Evolutionary conservation across 1,140 invertebrate genomes (phyloP).

Genomic region (Fopius arisanus): DNA sequence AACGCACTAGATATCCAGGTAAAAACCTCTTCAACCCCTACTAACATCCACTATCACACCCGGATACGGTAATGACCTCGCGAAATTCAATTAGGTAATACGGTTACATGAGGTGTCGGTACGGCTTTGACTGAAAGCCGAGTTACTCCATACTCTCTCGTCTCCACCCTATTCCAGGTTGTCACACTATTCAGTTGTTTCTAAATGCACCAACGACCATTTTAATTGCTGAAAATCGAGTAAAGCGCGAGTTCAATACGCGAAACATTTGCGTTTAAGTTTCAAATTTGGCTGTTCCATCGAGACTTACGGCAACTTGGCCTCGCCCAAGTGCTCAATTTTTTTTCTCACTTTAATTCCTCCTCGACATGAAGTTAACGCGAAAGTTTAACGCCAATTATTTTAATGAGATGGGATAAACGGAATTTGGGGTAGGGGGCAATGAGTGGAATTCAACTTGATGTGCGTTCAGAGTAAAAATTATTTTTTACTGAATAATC

Average conservation of each 20-base stretch:
- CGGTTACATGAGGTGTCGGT: conserved; percentile 19
- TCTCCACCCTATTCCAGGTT: background rate
- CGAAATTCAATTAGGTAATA: conserved; percentile 24
- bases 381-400: background rate
- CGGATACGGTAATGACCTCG: conserved; percentile 19
- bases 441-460: background rate
- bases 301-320: background rate
- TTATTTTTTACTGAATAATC: no score
- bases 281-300: background rate
- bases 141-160: conserved; percentile 3
- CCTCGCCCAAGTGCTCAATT: background rate
- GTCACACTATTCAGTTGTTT: background rate
- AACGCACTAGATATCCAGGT: background rate
- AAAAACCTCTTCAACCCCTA: background rate
- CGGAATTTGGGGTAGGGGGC: background rate
- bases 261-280: conserved; percentile 6
- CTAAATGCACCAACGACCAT: conserved; percentile 13
- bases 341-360: background rate
- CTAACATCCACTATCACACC: background rate
- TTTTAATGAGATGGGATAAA: background rate
- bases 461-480: no score
- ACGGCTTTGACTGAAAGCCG: conserved; percentile 1
- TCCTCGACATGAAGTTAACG: background rate
- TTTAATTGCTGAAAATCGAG: conserved; percentile 14
- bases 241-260: background rate